Conservation (phyloP, 2,888 invertebrate genomes). For the Drosophila lacicola region DNA sequence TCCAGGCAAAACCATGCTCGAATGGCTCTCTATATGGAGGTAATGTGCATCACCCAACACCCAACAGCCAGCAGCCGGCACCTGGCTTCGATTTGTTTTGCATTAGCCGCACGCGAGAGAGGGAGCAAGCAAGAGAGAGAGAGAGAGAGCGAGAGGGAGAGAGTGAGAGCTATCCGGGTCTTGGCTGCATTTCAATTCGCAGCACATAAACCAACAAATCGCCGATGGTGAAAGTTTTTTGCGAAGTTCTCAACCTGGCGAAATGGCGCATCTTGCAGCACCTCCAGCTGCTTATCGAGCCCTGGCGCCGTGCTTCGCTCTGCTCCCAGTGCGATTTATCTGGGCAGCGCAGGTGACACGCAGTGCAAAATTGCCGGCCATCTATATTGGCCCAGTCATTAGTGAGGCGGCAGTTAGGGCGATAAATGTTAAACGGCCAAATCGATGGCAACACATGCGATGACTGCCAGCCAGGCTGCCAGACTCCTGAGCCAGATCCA, state of each 20-base stretch:
- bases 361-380: conserved; percentile 72
- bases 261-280: no score
- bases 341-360: conserved; percentile 74
- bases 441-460: conserved; percentile 77
- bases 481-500: background rate
- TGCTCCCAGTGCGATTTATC: conserved; percentile 62
- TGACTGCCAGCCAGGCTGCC: conserved; percentile 7
- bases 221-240: conserved; percentile 65
- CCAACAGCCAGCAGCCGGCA: conserved; percentile 31
- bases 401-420: conserved; percentile 51
- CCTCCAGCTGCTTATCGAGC: conserved; percentile 3
- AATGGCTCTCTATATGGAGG: conserved; percentile 31
- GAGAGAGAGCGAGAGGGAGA: background rate
- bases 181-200: conserved; percentile 78
- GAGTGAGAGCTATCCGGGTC: conserved; percentile 11
- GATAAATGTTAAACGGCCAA: conserved; percentile 78
- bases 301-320: background rate
- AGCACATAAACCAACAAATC: conserved; percentile 78
- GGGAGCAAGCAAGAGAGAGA: no score
- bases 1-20: conserved; percentile 30
- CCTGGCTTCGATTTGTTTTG: conserved; percentile 63
- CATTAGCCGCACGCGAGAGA: conserved; percentile 47
- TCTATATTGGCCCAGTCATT: conserved; percentile 71
- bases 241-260: conserved; percentile 15
- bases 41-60: conserved; percentile 17